Percentiles rank a stretch among this genome's conserved stretches.
These are phyloP conservation scores for Carcharodon carcharias DNA, from an alignment of 2,797 vertebrate species.

Conservation along the genomic window DNA sequence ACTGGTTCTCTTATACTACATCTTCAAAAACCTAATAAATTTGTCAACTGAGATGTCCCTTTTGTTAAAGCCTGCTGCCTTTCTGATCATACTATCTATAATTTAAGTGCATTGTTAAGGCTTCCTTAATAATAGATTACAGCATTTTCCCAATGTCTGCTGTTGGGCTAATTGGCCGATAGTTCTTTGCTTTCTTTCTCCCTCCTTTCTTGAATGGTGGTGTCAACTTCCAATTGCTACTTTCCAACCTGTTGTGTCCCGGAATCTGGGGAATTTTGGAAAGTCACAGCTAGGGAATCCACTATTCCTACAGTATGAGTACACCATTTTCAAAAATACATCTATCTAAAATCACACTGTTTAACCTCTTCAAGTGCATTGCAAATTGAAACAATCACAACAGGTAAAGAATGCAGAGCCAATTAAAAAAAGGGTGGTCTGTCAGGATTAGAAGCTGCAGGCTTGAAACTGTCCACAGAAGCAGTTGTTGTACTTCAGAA, in stretches of 20 bases:
- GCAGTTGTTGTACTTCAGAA: not conserved
- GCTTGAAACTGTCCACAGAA: not conserved
- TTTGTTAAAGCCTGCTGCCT: not conserved
- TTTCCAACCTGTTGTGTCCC: not conserved
- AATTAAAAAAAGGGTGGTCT: too few species aligned
- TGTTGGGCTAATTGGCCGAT: not conserved
- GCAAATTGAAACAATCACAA: not conserved
- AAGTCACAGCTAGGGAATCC: not conserved
- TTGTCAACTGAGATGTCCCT: not conserved
- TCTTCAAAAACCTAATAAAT: too few species aligned
- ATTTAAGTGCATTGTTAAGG: not conserved
- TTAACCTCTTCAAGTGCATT: not conserved
- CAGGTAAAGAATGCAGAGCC: not conserved
- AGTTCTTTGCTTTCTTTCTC: not conserved
- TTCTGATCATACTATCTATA: not conserved
- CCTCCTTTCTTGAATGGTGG: not conserved
- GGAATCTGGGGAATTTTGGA: not conserved
- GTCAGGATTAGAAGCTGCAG: not conserved
- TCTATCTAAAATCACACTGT: too few species aligned
- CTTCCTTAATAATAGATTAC: not conserved
- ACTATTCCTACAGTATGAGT: not conserved
- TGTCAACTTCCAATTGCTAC: not conserved
- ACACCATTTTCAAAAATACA: not conserved
- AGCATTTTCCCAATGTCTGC: not conserved
- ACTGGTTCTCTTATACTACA: too few species aligned